Base-by-base conservation (phyloP, 1,140 invertebrate species). In the Daktulosphaira vitifoliae region DNA sequence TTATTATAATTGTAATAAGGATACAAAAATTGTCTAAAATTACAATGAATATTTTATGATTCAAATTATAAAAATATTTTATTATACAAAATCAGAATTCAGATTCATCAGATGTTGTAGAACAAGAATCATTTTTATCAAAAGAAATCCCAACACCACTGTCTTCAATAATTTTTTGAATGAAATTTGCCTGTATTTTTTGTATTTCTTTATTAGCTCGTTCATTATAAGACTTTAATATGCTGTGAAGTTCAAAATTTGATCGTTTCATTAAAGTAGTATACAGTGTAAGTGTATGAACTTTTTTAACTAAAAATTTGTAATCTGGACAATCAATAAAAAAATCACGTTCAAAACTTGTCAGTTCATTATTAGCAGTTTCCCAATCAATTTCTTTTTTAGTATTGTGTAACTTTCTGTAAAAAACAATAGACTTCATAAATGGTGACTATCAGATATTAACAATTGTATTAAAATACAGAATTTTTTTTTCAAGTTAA, bases 161-260 rank as follows among this genome's bases (percentile, higher is more conserved):
- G 15, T 62, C 56, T 37, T 62, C 56, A n/a, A 48, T 11, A 46
- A 62, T 62, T 48, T 62, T 62, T 7, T 62, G n/a, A 48, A 62
- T 22, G 29, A 62, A 33, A 9, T 9, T 4, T 33, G 16, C n/a
- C 46, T 62, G 42, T 18, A 62, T 46, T 33, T 62, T 48, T 15
- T 62, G 11, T 62, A 62, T 33, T 62, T 62, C 26, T 62, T 62
- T 39, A 29, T 62, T 59, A 20, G 16, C 42, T 0, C n/a, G 39
- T 7, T 16, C 44, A 20, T 59, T 62, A 48, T n/a, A 62, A 1
- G 25, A n/a, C n/a, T 48, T 46, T 46, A 62, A 62, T 29, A 33
- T 62, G 4, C 1, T 5, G 23, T 62, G 16, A 3, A 48, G 13
- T n/a, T 46, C 56, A 20, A 46, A 33, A 33, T 46, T 33, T n/a